phyloP scores from a whole-genome alignment of 92 coral and sea anemone genomes.

The Siderastrea siderea region DNA sequence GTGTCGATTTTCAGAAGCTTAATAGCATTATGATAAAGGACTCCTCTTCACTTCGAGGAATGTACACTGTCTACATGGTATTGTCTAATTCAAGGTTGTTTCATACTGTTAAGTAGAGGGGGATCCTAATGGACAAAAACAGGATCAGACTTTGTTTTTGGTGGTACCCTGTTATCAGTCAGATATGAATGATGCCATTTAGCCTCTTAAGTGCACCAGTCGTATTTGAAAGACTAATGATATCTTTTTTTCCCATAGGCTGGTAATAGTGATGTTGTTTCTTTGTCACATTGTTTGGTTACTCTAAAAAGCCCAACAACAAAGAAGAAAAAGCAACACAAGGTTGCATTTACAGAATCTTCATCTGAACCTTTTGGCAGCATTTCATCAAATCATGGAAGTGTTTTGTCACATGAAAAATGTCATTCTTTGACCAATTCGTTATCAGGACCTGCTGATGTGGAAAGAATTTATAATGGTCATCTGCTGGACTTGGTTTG shows the following conservation, averaged over 20 bases:
- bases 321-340: slow-evolving; percentile 55
- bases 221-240: neutral
- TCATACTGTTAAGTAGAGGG: too few species aligned
- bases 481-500: slow-evolving; percentile 74
- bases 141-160: too few species aligned
- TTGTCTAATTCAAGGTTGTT: too few species aligned
- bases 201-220: neutral
- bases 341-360: slow-evolving; percentile 69
- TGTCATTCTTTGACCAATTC: neutral
- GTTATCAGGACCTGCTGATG: neutral
- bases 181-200: neutral
- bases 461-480: slow-evolving; percentile 77
- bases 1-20: too few species aligned
- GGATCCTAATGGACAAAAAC: too few species aligned
- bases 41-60: too few species aligned
- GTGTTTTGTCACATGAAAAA: neutral
- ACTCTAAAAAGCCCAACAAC: slow-evolving; percentile 68
- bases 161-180: too few species aligned
- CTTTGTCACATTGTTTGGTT: slow-evolving; percentile 71
- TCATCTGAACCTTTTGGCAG: slow-evolving; percentile 5
- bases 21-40: too few species aligned
- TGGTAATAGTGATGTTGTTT: slow-evolving; percentile 23
- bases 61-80: too few species aligned
- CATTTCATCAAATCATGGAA: neutral
- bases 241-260: slow-evolving; percentile 42